Evolutionary conservation across 2,888 invertebrate species (phyloP), one percentile per base, ranked within the genome.

Genomic region (Ceraclea dissimilis): DNA sequence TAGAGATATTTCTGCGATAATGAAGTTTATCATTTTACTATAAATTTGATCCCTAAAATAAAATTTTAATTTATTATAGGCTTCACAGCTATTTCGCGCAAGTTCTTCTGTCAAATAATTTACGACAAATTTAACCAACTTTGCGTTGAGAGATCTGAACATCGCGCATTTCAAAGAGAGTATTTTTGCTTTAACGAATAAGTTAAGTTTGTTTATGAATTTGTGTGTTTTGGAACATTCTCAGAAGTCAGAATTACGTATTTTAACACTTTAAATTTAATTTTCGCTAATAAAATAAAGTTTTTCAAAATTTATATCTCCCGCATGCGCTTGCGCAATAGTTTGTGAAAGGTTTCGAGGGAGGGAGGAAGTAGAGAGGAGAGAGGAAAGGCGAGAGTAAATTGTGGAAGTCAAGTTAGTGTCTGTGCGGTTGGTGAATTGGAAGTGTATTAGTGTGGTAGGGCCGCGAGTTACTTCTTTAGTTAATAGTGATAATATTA

Each of bases 351-450:
- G 26, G 26, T 26, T 10, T 26, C 26, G 26, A 26, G 26, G 10
- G 26, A 26, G 26, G 26, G 10, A 26, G 26, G 26, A 26, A 10
- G 10, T 26, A 26, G 26, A 6, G 26, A 26, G 26, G 66, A 67
- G 70, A 34, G 26, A 34, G 54, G 34, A 49, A 48, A 34, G 54
- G 20, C 17, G n/a, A 56, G 47, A 64, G 72, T 76, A 76, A 76
- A 76, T 75, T 71, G 71, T 71, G 68, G 67, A 74, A 76, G 76
- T 77, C 73, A 39, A 72, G 74, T 77, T 75, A 75, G 75, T 76
- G 76, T 76, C 71, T 74, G 71, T 74, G 73, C 73, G 72, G 74
- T 74, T 73, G 73, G 74, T 68, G 71, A 67, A 49, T 31, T 44
- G 57, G 31, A n/a, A 43, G 43, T 34, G 52, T 39, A 33, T 47